Conservation (phyloP, 2,113 vertebrate genomes). For the Mystacornis crossleyi region DNA sequence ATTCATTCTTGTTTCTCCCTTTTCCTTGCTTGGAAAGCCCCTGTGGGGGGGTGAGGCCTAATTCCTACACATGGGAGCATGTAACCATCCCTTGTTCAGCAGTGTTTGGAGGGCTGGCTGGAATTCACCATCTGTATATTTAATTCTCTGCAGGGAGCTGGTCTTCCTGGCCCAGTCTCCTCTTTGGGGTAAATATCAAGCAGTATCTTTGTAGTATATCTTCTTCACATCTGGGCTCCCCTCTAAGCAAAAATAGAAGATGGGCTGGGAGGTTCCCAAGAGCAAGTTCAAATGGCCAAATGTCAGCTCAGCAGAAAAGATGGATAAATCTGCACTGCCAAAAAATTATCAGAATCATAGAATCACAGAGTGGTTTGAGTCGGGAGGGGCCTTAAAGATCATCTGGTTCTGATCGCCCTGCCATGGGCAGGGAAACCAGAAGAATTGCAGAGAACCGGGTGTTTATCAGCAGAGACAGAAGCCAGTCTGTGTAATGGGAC, state of each 20-base stretch:
- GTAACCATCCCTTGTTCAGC: not conserved
- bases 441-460: not conserved
- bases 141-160: conserved; percentile 28
- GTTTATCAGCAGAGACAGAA: not conserved
- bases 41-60: not conserved
- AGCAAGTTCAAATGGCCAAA: not conserved
- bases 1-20: not conserved
- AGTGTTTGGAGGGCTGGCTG: not conserved
- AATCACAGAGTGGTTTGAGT: not conserved
- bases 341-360: not conserved
- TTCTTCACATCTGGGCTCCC: not conserved
- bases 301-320: not conserved
- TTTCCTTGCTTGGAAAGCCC: not conserved
- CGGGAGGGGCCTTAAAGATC: not conserved
- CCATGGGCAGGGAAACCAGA: not conserved
- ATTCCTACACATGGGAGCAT: not conserved
- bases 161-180: not conserved
- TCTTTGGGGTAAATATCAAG: not conserved
- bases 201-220: not conserved
- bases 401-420: not conserved
- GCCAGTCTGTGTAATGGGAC: not conserved
- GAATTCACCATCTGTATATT: conserved; percentile 14
- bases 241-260: not conserved
- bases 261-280: not conserved
- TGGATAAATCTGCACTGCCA: not conserved